phyloP scores from a whole-genome alignment of 2,797 vertebrate genomes.

The Diplodus puntazzo region DNA sequence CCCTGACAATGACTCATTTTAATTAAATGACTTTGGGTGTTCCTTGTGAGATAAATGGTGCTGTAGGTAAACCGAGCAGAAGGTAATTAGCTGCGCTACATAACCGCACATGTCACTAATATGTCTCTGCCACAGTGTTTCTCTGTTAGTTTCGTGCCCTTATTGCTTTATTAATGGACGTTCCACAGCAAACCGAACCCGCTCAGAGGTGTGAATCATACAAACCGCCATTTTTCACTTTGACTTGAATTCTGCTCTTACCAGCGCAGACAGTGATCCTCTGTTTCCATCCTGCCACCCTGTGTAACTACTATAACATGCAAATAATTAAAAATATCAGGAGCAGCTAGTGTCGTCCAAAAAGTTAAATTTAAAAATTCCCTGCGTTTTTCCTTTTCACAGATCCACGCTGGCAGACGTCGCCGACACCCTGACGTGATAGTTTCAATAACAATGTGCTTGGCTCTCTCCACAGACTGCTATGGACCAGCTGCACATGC shows the following conservation, averaged over 20 bases:
- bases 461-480: slow-evolving; percentile 88
- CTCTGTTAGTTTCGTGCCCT: background rate
- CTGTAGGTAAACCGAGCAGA: background rate
- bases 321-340: slow-evolving; percentile 22
- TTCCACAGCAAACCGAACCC: background rate
- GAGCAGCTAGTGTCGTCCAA: slow-evolving; percentile 3
- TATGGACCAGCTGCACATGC: slow-evolving; percentile 99
- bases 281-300: slow-evolving; percentile 15
- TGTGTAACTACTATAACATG: slow-evolving; percentile 13
- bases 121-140: background rate
- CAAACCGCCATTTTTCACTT: slow-evolving; percentile 12
- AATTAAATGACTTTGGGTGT: slow-evolving; percentile 1
- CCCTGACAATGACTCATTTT: slow-evolving; percentile 14
- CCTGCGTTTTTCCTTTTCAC: slow-evolving; percentile 22
- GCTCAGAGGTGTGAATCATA: slow-evolving; percentile 14
- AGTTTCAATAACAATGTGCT: slow-evolving; percentile 35
- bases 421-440: slow-evolving; percentile 18
- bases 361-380: slow-evolving; percentile 23
- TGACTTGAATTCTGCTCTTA: slow-evolving; percentile 7
- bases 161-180: slow-evolving; percentile 7
- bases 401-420: slow-evolving; percentile 21
- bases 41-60: background rate
- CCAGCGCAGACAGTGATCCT: background rate
- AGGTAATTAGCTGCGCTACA: background rate
- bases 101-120: background rate